Conservation (phyloP, 2,113 vertebrate species). For the Labeo catla region DNA sequence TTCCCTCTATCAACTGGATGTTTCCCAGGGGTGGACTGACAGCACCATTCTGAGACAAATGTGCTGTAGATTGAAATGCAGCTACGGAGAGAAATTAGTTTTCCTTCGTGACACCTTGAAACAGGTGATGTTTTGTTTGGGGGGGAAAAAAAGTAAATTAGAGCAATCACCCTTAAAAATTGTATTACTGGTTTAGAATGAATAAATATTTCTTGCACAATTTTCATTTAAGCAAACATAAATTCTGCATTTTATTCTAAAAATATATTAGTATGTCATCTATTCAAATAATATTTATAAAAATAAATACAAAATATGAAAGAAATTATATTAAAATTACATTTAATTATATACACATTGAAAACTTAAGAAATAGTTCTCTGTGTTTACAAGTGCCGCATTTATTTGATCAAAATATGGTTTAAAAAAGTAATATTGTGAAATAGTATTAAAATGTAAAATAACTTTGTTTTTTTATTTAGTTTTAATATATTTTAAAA, state of each 20-base stretch:
- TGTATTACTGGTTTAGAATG: too few species aligned
- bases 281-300: neutral
- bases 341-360: too few species aligned
- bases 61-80: neutral
- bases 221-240: neutral
- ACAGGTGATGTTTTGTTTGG: neutral
- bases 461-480: too few species aligned
- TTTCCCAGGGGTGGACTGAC: slow-evolving; percentile 1
- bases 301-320: neutral
- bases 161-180: neutral
- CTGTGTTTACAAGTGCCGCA: too few species aligned
- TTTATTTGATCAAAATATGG: too few species aligned
- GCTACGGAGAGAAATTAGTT: neutral
- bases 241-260: neutral
- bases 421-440: too few species aligned
- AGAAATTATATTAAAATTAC: neutral
- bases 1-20: neutral
- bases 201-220: neutral
- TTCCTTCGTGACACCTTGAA: neutral
- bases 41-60: slow-evolving; percentile 8
- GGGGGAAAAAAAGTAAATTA: neutral
- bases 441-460: too few species aligned
- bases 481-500: too few species aligned
- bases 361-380: too few species aligned
- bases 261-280: neutral